phyloP scores from a whole-genome alignment of 53 echinoderm and acorn worm genomes.

The Paracentrotus lividus region DNA sequence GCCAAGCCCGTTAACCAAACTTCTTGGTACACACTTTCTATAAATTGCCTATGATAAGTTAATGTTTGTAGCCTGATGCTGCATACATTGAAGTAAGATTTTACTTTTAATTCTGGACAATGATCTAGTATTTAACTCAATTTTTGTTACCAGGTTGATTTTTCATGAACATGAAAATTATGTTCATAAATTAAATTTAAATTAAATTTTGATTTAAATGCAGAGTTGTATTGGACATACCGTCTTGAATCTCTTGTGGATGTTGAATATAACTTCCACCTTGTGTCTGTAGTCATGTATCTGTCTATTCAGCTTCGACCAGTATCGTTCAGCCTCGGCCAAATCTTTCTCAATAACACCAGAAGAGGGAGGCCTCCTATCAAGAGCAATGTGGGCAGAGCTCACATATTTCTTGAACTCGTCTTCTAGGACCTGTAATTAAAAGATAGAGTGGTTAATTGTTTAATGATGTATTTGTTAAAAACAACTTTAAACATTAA shows the following conservation, averaged over 20 bases:
- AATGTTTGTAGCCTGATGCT: no score
- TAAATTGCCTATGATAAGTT: no score
- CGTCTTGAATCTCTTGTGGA: slow-evolving; percentile 87
- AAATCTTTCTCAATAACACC: slow-evolving; percentile 83
- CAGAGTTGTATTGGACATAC: slow-evolving; percentile 67
- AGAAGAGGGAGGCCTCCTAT: slow-evolving; percentile 78
- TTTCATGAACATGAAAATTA: neutral
- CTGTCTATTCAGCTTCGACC: slow-evolving; percentile 85
- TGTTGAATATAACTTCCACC: slow-evolving; percentile 83
- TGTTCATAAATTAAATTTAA: neutral
- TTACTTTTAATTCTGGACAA: no score
- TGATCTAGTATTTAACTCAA: no score
- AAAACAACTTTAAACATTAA: no score
- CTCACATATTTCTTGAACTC: slow-evolving; percentile 86
- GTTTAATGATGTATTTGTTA: no score
- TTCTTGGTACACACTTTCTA: no score
- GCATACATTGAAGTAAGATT: no score
- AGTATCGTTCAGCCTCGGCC: slow-evolving; percentile 81
- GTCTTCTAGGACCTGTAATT: slow-evolving; percentile 86
- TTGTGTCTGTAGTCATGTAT: slow-evolving; percentile 88
- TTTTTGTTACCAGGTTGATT: no score
- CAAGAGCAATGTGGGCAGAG: slow-evolving; percentile 84
- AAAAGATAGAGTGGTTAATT: no score
- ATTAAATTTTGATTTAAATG: neutral
- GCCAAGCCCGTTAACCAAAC: no score